Evolutionary conservation across 2,888 invertebrate genomes (phyloP), one percentile per base, ranked within the genome.

Genomic region (Horisme vitalbata): DNA sequence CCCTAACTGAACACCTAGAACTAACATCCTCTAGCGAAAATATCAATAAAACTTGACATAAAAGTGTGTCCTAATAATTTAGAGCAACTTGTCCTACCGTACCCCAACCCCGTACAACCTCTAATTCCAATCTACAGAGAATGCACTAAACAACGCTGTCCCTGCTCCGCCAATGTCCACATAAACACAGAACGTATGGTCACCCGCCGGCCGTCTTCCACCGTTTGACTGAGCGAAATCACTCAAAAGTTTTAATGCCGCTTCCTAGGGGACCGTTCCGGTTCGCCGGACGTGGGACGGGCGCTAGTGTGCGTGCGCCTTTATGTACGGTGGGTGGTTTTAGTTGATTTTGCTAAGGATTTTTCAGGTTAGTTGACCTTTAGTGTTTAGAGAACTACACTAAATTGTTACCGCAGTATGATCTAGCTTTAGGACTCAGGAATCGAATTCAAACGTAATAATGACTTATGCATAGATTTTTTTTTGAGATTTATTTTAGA

Each of bases 211-310:
- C 78, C 82, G 82, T 84, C 83, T 83, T 83, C 79, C 81, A 73
- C 75, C 83, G 83, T 83, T 84, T 84, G 86, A 87, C 85, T 83
- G 87, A 85, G 83, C 83, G 83, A 82, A 87, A 87, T 87, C 87
- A 87, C 86, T 87, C 87, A 86, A 87, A 87, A 87, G 80, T 88
- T 88, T 88, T 87, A 87, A 88, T 86, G 83, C 83, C 78, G 80
- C 75, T 84, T 88, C 86, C 87, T 85, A 74, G 71, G 81, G 75
- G 77, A 77, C 68, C 65, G 76, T 68, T 70, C 68, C 75, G 74
- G 75, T 61, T 62, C 58, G 63, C 44, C 58, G 63, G 55, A 36
- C 57, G 34, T 54, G 53, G n/a, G n/a, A n/a, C n/a, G n/a, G n/a
- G 48, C 51, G 43, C 37, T 48, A 47, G 71, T 71, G 75, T 75